A percentile compares a stretch with the other conserved stretches of the same genome.
These are phyloP conservation scores for Halocaridina rubra DNA, from an alignment of 2,888 invertebrate genomes.

Conservation along the genomic window DNA sequence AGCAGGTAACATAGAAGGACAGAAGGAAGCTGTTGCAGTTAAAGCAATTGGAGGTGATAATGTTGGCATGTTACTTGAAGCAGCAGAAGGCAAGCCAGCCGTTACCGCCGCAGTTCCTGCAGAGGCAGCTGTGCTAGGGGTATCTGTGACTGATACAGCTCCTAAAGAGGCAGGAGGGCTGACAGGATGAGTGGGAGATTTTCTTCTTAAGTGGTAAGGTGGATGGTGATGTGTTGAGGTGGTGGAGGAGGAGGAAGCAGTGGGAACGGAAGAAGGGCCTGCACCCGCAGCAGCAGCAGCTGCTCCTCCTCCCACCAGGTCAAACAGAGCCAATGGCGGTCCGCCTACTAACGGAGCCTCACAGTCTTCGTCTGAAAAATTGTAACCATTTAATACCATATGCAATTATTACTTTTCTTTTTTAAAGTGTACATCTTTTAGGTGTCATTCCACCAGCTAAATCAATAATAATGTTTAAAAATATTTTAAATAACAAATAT, in stretches of 20 bases:
- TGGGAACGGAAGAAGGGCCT: slow-evolving; percentile 26
- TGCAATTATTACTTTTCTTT: no score
- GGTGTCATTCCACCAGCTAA: no score
- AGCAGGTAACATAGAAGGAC: slow-evolving; percentile 80
- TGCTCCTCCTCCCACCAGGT: slow-evolving; percentile 26
- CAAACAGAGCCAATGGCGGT: slow-evolving; percentile 29
- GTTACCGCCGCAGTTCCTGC: slow-evolving; percentile 37
- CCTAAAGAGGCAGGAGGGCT: slow-evolving; percentile 68
- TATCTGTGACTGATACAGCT: slow-evolving; percentile 68
- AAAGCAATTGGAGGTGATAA: slow-evolving; percentile 66
- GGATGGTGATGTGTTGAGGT: slow-evolving; percentile 49
- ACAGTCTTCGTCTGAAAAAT: slow-evolving; percentile 44
- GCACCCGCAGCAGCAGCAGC: slow-evolving; percentile 36
- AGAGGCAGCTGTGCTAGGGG: slow-evolving; percentile 45
- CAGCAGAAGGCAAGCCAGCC: slow-evolving; percentile 77
- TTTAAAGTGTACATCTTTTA: no score
- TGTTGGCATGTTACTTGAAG: slow-evolving; percentile 81
- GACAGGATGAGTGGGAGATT: slow-evolving; percentile 32
- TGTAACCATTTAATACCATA: no score
- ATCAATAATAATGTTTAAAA: no score
- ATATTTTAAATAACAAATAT: no score
- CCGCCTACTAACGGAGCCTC: slow-evolving; percentile 29
- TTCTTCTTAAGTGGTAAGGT: slow-evolving; percentile 44
- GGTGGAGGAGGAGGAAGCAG: slow-evolving; percentile 41
- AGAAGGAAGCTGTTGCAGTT: slow-evolving; percentile 68